Percentiles rank a stretch among this genome's conserved stretches.
phyloP scores from a whole-genome alignment of 2,797 vertebrate genomes.

The Phataginus tricuspis region DNA sequence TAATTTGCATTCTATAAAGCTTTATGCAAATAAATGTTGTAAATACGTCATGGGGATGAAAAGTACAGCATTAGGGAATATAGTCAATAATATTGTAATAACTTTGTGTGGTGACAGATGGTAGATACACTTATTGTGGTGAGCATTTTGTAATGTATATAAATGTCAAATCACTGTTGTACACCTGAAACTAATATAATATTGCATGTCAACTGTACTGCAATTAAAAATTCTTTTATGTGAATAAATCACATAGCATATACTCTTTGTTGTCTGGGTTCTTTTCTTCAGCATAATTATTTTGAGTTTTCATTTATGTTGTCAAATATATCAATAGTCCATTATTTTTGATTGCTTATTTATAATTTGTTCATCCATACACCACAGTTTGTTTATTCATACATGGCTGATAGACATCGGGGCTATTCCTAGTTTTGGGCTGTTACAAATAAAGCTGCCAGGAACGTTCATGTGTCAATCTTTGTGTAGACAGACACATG shows the following conservation, averaged over 20 bases:
- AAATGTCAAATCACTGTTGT: no score
- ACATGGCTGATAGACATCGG: neutral
- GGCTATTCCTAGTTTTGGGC: neutral
- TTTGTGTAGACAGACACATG: neutral
- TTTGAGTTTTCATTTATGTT: neutral
- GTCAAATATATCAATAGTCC: neutral
- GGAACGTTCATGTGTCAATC: neutral
- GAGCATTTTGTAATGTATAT: no score
- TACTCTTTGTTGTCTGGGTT: neutral
- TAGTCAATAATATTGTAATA: no score
- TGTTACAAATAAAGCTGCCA: neutral
- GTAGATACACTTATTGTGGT: no score
- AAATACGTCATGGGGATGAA: no score
- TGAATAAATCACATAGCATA: neutral
- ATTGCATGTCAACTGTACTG: no score
- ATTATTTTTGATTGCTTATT: neutral
- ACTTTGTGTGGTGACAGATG: no score
- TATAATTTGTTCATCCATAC: neutral
- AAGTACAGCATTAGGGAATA: no score
- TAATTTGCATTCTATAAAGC: neutral
- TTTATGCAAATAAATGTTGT: neutral
- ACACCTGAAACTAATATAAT: no score
- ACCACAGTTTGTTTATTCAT: slow-evolving; percentile 21
- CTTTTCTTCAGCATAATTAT: neutral
- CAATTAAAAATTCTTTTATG: no score